Evolutionary conservation across 2,797 vertebrate genomes (phyloP), one percentile per base, ranked within the genome.

Genomic region (Cheirogaleus major): DNA sequence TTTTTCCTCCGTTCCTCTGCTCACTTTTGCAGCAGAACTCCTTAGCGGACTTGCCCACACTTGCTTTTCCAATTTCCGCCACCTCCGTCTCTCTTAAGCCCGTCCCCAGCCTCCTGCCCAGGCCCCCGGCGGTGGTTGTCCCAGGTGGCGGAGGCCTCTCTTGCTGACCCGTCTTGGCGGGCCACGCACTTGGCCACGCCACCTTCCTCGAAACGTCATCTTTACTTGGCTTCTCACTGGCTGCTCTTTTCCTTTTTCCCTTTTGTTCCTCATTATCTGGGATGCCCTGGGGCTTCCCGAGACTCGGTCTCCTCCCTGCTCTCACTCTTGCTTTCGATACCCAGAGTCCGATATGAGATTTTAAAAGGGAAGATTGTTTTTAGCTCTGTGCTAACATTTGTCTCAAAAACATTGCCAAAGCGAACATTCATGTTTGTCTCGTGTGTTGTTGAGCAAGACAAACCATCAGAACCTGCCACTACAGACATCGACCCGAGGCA

Each of bases 201-300:
- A 10, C 23, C 27, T 12, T 3, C 55, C 75, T 4, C 6, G 27
- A 70, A 10, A 32, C 0, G 0, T 23, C 5, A 1, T 32, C 48
- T 61, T 27, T 48, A 15, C 41, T 9, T n/a, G 52, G 23, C 69
- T 59, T 90, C 69, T 63, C 38, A 15, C 32, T 55, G 1, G 3
- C 22, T 70, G 8, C 11, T 30, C 15, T 55, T 35, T 93, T 59
- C 22, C 32, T 55, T 65, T 32, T n/a, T 82, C 18, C 17, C 11
- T 52, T 55, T 20, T 75, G 4, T 63, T 75, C 30, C 65, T 90
- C 27, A 20, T 52, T 65, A 48, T 27, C 32, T 95, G 59, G 9
- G 23, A 41, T 57, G 83, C 8, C 25, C 75, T 3, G 23, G 11
- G 27, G 18, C 38, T 73, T 20, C 41, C 57, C 32, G 17, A 1